Conservation (phyloP, 2,113 vertebrate genomes). For the Podarcis muralis region DNA sequence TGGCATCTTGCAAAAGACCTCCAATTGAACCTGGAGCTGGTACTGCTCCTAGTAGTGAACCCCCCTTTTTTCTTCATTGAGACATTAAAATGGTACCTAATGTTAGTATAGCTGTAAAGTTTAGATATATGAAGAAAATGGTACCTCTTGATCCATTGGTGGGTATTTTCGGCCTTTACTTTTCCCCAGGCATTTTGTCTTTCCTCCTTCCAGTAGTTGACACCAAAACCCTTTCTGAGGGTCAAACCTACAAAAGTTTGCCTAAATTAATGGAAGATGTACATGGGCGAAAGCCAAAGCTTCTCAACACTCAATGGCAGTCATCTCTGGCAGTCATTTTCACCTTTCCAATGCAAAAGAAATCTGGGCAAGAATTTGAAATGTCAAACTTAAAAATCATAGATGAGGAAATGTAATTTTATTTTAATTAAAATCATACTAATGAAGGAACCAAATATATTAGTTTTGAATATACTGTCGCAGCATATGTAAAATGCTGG, state of each 20-base stretch:
- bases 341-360: neutral
- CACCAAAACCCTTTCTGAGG: conserved; percentile 99
- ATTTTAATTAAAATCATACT: rapidly evolving
- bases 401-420: conserved; percentile 25
- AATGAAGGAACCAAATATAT: conserved; percentile 31
- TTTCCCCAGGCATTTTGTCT: conserved; percentile 96
- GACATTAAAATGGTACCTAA: neutral
- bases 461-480: conserved; percentile 58
- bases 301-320: conserved; percentile 8
- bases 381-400: neutral
- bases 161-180: conserved; percentile 95
- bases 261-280: conserved; percentile 8
- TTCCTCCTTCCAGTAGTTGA: conserved; percentile 92
- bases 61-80: neutral
- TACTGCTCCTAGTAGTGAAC: neutral
- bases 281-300: conserved; percentile 9
- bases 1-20: neutral
- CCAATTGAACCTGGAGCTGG: neutral
- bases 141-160: conserved; percentile 94
- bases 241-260: conserved; percentile 84
- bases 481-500: conserved; percentile 62
- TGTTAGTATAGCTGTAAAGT: neutral
- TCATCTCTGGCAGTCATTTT: neutral
- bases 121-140: neutral
- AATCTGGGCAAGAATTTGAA: neutral